Conservation (phyloP, 2,888 invertebrate genomes). For the Theretra japonica region DNA sequence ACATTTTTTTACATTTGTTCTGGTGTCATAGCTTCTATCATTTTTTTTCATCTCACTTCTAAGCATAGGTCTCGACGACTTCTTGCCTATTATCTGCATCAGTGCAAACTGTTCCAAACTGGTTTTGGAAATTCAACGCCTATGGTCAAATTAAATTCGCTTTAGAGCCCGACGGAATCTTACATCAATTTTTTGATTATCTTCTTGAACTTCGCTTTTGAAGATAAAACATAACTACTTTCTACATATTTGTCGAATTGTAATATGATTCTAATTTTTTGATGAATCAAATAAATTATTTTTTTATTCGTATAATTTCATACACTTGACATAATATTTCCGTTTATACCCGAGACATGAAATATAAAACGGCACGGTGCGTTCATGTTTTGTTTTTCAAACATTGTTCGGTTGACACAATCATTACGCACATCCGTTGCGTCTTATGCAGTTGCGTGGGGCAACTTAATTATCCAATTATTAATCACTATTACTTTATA, state of each 20-base stretch:
- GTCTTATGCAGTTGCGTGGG: conserved; percentile 69
- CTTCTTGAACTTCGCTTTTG: not conserved
- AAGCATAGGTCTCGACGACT: not conserved
- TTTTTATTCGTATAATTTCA: not conserved
- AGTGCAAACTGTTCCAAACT: not conserved
- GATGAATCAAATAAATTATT: no score
- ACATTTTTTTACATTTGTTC: conserved; percentile 1
- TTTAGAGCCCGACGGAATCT: not conserved
- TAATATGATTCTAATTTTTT: no score
- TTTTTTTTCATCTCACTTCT: not conserved
- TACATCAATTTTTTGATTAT: not conserved
- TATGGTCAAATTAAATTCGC: not conserved
- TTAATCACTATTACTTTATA: conserved; percentile 37
- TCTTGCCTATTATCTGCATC: conserved; percentile 1
- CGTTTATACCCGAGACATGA: conserved; percentile 16
- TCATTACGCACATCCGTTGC: conserved; percentile 76
- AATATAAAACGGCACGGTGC: conserved; percentile 33
- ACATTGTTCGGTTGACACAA: conserved; percentile 54
- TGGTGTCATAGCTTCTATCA: not conserved
- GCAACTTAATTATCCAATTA: conserved; percentile 73
- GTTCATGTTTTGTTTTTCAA: conserved; percentile 47
- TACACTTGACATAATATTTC: not conserved
- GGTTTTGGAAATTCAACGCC: not conserved
- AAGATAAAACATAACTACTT: no score
- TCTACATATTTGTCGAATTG: no score